These are phyloP conservation scores for Strix aluco DNA, from an alignment of 2,113 vertebrate genomes.

Conservation along the genomic window DNA sequence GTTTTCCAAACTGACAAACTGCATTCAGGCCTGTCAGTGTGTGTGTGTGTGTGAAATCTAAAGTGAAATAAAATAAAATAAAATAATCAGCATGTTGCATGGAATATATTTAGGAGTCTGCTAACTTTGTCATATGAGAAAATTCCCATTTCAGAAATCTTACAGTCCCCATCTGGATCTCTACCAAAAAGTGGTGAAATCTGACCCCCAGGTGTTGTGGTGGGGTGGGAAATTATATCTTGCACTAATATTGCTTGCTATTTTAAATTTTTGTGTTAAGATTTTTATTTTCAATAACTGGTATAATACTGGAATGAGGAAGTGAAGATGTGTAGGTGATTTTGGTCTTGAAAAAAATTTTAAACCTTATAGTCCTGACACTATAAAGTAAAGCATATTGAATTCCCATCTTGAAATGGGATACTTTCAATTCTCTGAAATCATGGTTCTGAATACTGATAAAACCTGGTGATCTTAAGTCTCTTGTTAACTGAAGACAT, in stretches of 20 bases:
- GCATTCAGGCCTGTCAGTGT: not conserved
- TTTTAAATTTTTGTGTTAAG: not conserved
- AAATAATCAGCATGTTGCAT: not conserved
- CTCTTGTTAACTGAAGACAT: not conserved
- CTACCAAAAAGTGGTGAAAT: not conserved
- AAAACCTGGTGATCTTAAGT: not conserved
- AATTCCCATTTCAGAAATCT: not conserved
- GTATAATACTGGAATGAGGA: not conserved
- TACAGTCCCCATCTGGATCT: not conserved
- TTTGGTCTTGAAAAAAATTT: not conserved
- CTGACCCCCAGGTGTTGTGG: not conserved
- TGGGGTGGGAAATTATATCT: not conserved
- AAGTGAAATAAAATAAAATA: not conserved
- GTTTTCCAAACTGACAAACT: not conserved
- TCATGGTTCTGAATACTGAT: not conserved
- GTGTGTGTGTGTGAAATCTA: fast-evolving
- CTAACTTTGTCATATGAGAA: not conserved
- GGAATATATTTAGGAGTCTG: not conserved
- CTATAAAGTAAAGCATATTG: not conserved
- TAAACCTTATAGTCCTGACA: not conserved
- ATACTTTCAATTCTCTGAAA: not conserved
- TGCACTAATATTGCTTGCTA: not conserved
- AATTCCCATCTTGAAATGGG: not conserved
- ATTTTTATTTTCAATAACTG: not conserved
- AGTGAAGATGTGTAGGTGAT: not conserved